These are phyloP conservation scores for Raja brachyura DNA, from an alignment of 2,113 vertebrate species.

Conservation along the genomic window DNA sequence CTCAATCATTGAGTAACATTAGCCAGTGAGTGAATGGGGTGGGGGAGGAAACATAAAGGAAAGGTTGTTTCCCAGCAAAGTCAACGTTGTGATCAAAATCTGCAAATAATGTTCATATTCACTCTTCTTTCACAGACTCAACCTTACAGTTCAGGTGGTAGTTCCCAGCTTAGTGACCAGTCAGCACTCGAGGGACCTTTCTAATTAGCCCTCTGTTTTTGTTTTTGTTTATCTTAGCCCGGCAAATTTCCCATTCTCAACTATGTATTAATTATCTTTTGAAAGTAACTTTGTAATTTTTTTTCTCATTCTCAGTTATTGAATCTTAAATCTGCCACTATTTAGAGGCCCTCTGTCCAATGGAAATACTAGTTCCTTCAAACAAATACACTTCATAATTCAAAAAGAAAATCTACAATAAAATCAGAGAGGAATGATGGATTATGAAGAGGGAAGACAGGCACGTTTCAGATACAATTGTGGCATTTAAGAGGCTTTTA, in stretches of 20 bases:
- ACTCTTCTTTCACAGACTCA: neutral
- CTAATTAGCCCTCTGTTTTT: neutral
- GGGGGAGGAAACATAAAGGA: neutral
- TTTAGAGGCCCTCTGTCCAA: neutral
- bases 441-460: neutral
- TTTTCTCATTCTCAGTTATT: neutral
- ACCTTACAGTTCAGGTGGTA: neutral
- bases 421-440: neutral
- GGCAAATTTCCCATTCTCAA: neutral
- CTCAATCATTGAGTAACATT: neutral
- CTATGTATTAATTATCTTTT: neutral
- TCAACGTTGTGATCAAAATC: neutral
- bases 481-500: too few species aligned
- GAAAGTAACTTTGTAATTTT: neutral
- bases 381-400: neutral
- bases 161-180: neutral
- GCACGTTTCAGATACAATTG: neutral
- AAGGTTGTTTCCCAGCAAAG: neutral
- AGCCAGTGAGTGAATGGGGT: neutral
- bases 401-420: neutral
- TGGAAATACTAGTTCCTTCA: neutral
- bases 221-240: neutral
- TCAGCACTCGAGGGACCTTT: neutral
- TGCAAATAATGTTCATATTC: neutral
- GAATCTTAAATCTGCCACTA: neutral